Conservation (phyloP, 2,888 invertebrate species). For the Epinotia demarniana region DNA sequence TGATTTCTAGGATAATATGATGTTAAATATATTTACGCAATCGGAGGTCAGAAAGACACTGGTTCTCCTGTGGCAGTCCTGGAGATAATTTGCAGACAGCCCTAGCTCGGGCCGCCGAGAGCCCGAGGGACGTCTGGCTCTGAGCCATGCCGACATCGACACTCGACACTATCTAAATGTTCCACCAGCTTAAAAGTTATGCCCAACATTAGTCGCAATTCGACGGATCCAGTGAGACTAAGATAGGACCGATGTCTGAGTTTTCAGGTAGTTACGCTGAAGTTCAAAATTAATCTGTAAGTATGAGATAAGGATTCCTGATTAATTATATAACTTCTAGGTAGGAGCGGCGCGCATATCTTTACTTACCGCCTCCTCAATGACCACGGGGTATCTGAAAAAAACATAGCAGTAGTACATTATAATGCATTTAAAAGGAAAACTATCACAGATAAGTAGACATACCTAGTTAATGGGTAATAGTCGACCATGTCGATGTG, state of each 20-base stretch:
- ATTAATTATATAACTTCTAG: conserved; percentile 1
- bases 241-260: neutral
- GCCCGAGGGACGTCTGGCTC: conserved; percentile 47
- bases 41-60: too few relatives aligned
- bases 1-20: too few relatives aligned
- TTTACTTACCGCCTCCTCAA: neutral
- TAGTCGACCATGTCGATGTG: too few relatives aligned
- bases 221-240: neutral
- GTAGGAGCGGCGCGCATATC: neutral
- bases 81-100: neutral
- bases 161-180: conserved; percentile 50
- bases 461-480: too few relatives aligned
- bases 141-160: conserved; percentile 50
- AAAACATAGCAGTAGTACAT: too few relatives aligned
- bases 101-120: neutral
- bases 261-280: neutral
- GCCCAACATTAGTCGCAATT: conserved; percentile 14
- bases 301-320: neutral
- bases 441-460: too few relatives aligned
- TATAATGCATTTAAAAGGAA: too few relatives aligned
- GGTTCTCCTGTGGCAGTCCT: too few relatives aligned
- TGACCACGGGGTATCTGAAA: too few relatives aligned
- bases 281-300: neutral
- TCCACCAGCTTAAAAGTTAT: conserved; percentile 32
- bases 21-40: too few relatives aligned